Percentiles rank a stretch among this genome's conserved stretches.
Evolutionary conservation across 2,113 vertebrate genomes (phyloP).

Genomic region (Opisthocomus hoazin): DNA sequence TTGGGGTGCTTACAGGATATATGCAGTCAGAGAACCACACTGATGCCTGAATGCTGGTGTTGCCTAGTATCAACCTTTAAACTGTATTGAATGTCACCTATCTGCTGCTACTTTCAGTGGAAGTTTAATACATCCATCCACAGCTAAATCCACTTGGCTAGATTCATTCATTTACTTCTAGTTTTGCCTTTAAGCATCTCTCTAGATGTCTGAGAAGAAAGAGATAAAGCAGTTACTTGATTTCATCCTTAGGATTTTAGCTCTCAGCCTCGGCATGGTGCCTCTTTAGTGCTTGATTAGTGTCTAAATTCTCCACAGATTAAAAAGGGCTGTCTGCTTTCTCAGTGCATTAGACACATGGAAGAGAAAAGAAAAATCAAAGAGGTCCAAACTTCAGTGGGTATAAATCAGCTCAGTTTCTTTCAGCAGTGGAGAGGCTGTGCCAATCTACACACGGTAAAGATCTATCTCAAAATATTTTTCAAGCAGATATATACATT

Average conservation of each 20-base stretch:
- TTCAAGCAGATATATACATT: neutral
- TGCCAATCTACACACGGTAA: neutral
- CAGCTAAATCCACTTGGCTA: neutral
- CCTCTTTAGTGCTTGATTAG: conserved; percentile 56
- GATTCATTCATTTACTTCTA: conserved; percentile 2
- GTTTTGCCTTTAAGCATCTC: conserved; percentile 33
- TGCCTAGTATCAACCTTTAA: neutral
- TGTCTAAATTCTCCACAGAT: conserved; percentile 46
- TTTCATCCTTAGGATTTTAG: conserved; percentile 51
- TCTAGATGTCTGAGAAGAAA: conserved; percentile 44
- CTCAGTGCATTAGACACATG: neutral
- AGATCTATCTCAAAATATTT: neutral
- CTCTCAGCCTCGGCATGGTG: conserved; percentile 27
- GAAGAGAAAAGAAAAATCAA: conserved; percentile 37
- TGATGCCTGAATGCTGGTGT: neutral
- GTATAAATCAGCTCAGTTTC: neutral
- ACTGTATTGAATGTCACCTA: neutral
- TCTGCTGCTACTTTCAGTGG: neutral
- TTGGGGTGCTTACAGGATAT: neutral
- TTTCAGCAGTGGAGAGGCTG: neutral
- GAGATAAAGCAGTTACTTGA: conserved; percentile 58
- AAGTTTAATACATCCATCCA: neutral
- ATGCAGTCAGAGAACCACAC: neutral
- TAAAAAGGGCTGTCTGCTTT: conserved; percentile 22
- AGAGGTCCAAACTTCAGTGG: neutral